Evolutionary conservation across 2,113 vertebrate genomes (phyloP), one percentile per base, ranked within the genome.

Genomic region (Tachysurus fulvidraco): DNA sequence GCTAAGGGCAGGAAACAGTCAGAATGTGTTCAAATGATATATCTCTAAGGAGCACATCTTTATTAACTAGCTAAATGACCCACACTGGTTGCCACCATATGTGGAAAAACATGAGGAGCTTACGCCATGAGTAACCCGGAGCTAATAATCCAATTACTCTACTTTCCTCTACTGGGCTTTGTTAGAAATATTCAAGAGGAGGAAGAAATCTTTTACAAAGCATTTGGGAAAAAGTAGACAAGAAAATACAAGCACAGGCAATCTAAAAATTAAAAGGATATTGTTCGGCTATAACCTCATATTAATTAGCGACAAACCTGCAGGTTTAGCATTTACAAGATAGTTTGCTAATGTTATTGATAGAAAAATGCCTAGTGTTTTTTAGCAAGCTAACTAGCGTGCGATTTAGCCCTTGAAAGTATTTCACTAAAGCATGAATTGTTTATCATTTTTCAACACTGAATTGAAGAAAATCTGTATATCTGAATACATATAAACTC

Each of bases 31-130:
- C 4, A 36, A 30, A 78, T 17, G 21, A 69, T 52, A 71, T 36
- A 41, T 59, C 52, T 46, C 64, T 77, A 50, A 85, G 19, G 17
- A 81, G 65, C 44, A 59, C 59, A 46, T 67, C 86, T 71, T 89
- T 85, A 89, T 85, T 87, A 85, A 86, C 44, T 57, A 17, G 23
- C 77, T 77, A 87, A 64, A 87, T 71, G 69, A 89, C 55, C 88
- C 80, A 41, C 78, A 85, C 60, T 76, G 82, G 86, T 78, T 54
- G 52, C 78, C 78, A 60, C 83, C 77, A 82, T 46, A 81, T 50
- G 52, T 16, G 19, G 62, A n/a, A 81, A 87, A 87, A 73, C 41
- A 73, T 50, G 23, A 80, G 52, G 23, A 67, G 44, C 30, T 83
- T 60, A 44, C 44, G 4, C 54, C 28, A 79, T 71, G 54, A 81